A percentile compares a stretch with the other conserved stretches of the same genome.
Conservation (phyloP, 1,140 invertebrate species). For the Meloidogyne chitwoodi region DNA sequence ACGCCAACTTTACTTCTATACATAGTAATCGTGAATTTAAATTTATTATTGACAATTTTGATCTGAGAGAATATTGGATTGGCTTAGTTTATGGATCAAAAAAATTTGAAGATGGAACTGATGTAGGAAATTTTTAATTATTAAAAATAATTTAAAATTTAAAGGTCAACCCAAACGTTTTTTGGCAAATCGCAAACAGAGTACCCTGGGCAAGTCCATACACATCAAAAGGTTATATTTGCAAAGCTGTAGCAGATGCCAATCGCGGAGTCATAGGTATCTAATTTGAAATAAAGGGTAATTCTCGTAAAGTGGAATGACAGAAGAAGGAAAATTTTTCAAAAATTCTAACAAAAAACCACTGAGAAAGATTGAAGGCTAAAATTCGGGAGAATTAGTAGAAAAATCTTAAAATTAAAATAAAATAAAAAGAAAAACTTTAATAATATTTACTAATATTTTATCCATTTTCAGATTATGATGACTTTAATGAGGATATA, state of each 20-base stretch:
- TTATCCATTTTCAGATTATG: too few species aligned
- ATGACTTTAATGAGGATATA: not conserved
- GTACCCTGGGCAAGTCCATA: slow-evolving; percentile 2
- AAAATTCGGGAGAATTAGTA: too few species aligned
- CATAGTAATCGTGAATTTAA: slow-evolving; percentile 9
- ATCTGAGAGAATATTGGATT: slow-evolving; percentile 7
- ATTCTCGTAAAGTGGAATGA: too few species aligned
- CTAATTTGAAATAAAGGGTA: too few species aligned
- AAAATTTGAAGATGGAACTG: slow-evolving; percentile 13
- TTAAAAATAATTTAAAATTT: too few species aligned
- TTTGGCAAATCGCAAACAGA: not conserved
- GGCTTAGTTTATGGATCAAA: not conserved
- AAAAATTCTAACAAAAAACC: too few species aligned
- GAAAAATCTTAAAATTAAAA: too few species aligned
- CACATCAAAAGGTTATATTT: slow-evolving; percentile 11
- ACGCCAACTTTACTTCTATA: slow-evolving; percentile 17
- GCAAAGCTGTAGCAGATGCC: not conserved
- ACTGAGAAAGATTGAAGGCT: too few species aligned
- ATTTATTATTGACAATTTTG: slow-evolving; percentile 10
- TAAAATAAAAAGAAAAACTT: too few species aligned
- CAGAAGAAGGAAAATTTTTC: too few species aligned
- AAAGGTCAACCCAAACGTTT: not conserved
- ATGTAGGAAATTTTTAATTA: not conserved
- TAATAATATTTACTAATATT: too few species aligned
- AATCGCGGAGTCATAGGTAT: not conserved